These are phyloP conservation scores for Lasiurus cinereus DNA, from an alignment of 2,113 vertebrate genomes.

Conservation along the genomic window DNA sequence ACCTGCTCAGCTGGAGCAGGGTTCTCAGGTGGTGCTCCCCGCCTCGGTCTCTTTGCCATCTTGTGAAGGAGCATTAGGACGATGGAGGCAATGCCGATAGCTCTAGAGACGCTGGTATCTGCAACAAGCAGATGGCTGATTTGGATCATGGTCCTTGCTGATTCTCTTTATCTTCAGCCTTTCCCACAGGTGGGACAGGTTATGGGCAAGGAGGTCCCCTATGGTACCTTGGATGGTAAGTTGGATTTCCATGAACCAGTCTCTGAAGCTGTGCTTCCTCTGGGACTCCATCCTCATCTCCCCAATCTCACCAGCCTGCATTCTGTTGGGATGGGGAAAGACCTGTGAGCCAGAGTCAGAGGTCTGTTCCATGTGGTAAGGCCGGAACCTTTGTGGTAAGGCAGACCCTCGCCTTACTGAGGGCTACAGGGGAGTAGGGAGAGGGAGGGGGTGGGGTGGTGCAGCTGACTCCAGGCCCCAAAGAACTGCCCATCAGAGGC, in stretches of 20 bases:
- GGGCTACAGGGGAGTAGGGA: not conserved
- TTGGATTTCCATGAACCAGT: slow-evolving; percentile 86
- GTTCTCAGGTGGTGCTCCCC: slow-evolving; percentile 85
- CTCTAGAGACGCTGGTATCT: slow-evolving; percentile 88
- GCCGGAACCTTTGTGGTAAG: slow-evolving; percentile 69
- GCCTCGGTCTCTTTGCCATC: slow-evolving; percentile 87
- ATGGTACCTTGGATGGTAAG: slow-evolving; percentile 86
- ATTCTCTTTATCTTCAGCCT: slow-evolving; percentile 89
- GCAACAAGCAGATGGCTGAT: slow-evolving; percentile 87
- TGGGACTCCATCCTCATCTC: slow-evolving; percentile 83
- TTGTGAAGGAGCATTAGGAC: slow-evolving; percentile 85
- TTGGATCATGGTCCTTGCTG: slow-evolving; percentile 82
- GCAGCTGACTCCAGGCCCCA: slow-evolving; percentile 24
- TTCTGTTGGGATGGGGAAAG: slow-evolving; percentile 81
- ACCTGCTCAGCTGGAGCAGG: slow-evolving; percentile 86
- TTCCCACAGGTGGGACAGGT: slow-evolving; percentile 80
- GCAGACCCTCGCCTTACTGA: slow-evolving; percentile 53
- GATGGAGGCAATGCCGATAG: slow-evolving; percentile 86
- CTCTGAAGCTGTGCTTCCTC: slow-evolving; percentile 86
- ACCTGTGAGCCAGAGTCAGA: slow-evolving; percentile 77
- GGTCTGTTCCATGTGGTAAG: slow-evolving; percentile 73
- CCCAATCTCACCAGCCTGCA: slow-evolving; percentile 56
- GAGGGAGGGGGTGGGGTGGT: slow-evolving; percentile 6
- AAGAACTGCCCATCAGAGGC: slow-evolving; percentile 78
- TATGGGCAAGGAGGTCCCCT: slow-evolving; percentile 86